Base-by-base conservation (phyloP, 53 echinoderm and acorn worm genomes). In the Mesocentrotus franciscanus region DNA sequence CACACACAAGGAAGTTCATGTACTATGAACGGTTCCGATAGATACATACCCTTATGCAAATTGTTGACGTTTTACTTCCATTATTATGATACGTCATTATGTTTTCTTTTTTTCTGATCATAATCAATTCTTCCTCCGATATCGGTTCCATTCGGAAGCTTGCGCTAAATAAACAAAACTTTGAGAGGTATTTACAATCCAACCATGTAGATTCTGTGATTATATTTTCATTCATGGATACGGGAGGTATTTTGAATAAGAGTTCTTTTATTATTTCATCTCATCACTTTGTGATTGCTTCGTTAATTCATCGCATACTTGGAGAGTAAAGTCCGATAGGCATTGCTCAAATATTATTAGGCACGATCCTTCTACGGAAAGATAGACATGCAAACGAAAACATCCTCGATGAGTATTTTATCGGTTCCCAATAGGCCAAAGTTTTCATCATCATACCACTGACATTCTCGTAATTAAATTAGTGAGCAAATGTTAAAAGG, bases 311-410 rank as follows among this genome's bases (percentile, higher is more conserved):
- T 39, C 10, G 18, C 68, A 68, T 29, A 74, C 74, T 74, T 30
- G 9, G 68, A 27, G 74, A 74, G 74, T 30, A 32, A 74, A 74
- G 74, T 30, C 32, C 29, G 29, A 30, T 39, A 20, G 42, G 29
- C 81, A 16, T 81, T 17, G 81, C 81, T 81, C 81, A 81, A 81
- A 81, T 81, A 81, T 39, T 39, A 33, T 81, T 81, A 81, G 81
- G 20, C 81, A 81, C 81, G 81, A 9, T 29, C 81, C 1, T 81
- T 42, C 18, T 81, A 22, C 22, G 81, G 16, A 81, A 27, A 81
- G 81, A 81, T 81, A 81, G 81, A 81, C 36, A 39, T 17, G 42
- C 81, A 81, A 42, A 42, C 22, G 42, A 18, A 81, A 36, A 18
- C 18, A 36, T 42, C 6, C 17, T 42, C 81, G 18, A 81, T 81